Percentiles rank a stretch among this genome's conserved stretches.
phyloP scores from a whole-genome alignment of 2,888 invertebrate species.

The Pollenia griseotomentosa region DNA sequence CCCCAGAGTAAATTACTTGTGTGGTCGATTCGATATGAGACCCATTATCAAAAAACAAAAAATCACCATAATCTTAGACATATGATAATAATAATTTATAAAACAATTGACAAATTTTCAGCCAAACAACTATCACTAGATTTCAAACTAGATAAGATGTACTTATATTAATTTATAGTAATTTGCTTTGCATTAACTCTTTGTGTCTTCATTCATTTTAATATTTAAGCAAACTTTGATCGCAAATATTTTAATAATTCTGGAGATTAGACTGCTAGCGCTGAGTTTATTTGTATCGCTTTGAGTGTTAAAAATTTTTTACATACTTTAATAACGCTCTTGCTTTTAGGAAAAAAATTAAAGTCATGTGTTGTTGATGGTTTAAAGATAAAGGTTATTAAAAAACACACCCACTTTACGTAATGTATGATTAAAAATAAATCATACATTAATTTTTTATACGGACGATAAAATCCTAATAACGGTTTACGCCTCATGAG shows the following conservation, averaged over 20 bases:
- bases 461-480: no score
- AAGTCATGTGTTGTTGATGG: not conserved
- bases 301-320: no score
- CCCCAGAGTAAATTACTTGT: no score
- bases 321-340: not conserved
- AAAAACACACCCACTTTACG: slow-evolving; percentile 6
- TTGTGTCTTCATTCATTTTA: not conserved
- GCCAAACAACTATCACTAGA: not conserved
- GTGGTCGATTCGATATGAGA: no score
- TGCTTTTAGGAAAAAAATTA: not conserved
- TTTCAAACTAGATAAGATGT: not conserved
- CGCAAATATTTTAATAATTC: not conserved
- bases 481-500: no score
- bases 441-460: not conserved
- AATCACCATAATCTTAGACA: no score
- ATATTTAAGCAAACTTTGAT: not conserved
- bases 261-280: not conserved
- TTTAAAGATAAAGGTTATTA: not conserved
- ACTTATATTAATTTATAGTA: not conserved
- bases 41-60: no score
- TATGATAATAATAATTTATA: slow-evolving; percentile 1
- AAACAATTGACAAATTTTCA: not conserved
- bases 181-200: not conserved
- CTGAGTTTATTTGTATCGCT: not conserved
- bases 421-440: not conserved